Evolutionary conservation across 2,888 invertebrate genomes (phyloP).

Genomic region (Standfussiana lucernea): DNA sequence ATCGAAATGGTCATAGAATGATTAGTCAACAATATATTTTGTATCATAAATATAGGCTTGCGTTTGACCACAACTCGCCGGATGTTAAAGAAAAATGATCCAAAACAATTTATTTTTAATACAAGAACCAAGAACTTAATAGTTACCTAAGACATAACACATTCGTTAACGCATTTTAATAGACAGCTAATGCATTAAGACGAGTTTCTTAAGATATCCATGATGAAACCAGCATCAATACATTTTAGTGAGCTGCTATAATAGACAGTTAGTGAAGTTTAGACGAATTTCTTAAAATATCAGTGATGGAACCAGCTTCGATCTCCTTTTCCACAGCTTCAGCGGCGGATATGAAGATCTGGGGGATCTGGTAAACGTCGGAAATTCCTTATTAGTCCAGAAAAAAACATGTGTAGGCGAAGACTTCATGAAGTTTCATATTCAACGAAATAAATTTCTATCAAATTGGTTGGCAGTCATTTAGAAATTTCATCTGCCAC

Average conservation of each 20-base stretch:
- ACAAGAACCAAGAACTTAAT: conserved; percentile 12
- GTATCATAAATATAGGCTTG: too few relatives aligned
- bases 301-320: conserved; percentile 24
- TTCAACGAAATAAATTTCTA: neutral
- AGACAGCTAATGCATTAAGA: conserved; percentile 40
- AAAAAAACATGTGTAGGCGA: conserved; percentile 14
- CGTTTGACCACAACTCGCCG: too few relatives aligned
- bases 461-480: neutral
- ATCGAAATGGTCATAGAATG: neutral
- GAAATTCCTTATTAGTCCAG: conserved; percentile 15
- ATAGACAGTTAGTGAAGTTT: conserved; percentile 21
- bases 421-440: neutral
- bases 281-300: conserved; percentile 22
- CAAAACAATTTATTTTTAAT: conserved; percentile 12
- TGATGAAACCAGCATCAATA: conserved; percentile 36
- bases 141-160: neutral
- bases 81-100: conserved; percentile 16
- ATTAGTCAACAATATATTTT: neutral
- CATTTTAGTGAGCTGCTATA: conserved; percentile 21
- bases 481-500: neutral
- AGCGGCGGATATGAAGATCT: conserved; percentile 18
- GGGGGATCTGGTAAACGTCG: conserved; percentile 1
- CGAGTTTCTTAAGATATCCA: conserved; percentile 20
- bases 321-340: conserved; percentile 14
- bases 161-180: conserved; percentile 1